These are phyloP conservation scores for Andrena praecox DNA, from an alignment of 2,888 invertebrate genomes.

Conservation along the genomic window DNA sequence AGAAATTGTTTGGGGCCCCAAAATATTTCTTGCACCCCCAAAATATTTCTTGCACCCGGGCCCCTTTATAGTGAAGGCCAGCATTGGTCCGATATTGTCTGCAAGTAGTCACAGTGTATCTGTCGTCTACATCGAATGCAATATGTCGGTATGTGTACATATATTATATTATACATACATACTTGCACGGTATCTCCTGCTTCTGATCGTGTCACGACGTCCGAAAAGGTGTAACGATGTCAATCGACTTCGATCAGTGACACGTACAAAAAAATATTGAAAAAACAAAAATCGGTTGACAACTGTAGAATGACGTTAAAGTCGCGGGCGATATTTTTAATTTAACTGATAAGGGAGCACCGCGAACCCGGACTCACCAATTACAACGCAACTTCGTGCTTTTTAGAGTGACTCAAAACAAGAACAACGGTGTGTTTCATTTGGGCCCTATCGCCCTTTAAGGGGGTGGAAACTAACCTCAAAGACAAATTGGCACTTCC, in stretches of 20 bases:
- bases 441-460: too few relatives aligned
- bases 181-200: neutral
- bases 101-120: neutral
- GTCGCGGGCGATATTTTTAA: neutral
- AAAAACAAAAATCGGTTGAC: neutral
- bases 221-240: constrained; percentile 59
- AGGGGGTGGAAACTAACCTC: too few relatives aligned
- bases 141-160: constrained; percentile 9
- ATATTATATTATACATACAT: neutral
- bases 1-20: too few relatives aligned
- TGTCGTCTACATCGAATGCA: constrained; percentile 19
- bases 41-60: too few relatives aligned
- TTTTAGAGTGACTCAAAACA: too few relatives aligned
- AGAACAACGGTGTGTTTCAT: too few relatives aligned
- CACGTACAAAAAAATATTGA: constrained; percentile 23
- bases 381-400: too few relatives aligned
- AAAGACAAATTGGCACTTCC: too few relatives aligned
- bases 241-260: constrained; percentile 47
- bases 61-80: neutral
- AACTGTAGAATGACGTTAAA: too few relatives aligned
- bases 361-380: too few relatives aligned
- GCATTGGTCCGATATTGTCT: neutral
- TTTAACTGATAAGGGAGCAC: too few relatives aligned
- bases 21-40: too few relatives aligned
- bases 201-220: constrained; percentile 40